phyloP scores from a whole-genome alignment of 2,888 invertebrate species.

The Fragum fragum region DNA sequence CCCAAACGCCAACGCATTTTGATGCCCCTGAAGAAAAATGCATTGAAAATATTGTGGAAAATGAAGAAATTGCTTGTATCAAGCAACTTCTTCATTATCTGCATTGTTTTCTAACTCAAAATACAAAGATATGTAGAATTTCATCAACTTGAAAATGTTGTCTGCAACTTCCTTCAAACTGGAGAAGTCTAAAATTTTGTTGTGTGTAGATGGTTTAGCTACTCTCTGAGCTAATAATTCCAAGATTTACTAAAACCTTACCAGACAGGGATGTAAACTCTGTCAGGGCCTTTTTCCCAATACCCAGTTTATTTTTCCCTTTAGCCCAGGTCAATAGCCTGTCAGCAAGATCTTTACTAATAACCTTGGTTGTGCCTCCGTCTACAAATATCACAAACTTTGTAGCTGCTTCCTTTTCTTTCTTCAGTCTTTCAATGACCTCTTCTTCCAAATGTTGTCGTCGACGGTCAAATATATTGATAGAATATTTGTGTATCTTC shows the following conservation, averaged over 20 bases:
- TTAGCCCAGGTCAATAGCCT: slow-evolving; percentile 52
- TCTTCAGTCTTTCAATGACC: slow-evolving; percentile 50
- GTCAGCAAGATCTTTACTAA: slow-evolving; percentile 60
- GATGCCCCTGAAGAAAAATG: too few relatives aligned
- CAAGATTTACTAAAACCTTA: neutral
- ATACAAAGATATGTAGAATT: too few relatives aligned
- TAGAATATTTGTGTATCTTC: slow-evolving; percentile 42
- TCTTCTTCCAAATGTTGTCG: slow-evolving; percentile 48
- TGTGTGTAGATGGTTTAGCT: too few relatives aligned
- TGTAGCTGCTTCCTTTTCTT: slow-evolving; percentile 29
- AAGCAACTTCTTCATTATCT: too few relatives aligned
- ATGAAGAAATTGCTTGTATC: too few relatives aligned
- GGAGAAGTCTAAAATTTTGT: too few relatives aligned
- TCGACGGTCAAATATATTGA: slow-evolving; percentile 49
- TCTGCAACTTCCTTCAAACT: too few relatives aligned
- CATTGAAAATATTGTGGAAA: too few relatives aligned
- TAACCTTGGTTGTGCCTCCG: slow-evolving; percentile 50
- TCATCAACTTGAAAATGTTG: too few relatives aligned
- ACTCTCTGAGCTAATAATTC: too few relatives aligned
- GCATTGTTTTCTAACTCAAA: too few relatives aligned
- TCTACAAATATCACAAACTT: slow-evolving; percentile 51
- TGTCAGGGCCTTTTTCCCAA: slow-evolving; percentile 16
- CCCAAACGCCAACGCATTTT: too few relatives aligned
- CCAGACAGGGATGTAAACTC: slow-evolving; percentile 15
- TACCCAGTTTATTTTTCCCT: slow-evolving; percentile 47